phyloP scores from a whole-genome alignment of 53 echinoderm and acorn worm genomes.

The Arbacia lixula region DNA sequence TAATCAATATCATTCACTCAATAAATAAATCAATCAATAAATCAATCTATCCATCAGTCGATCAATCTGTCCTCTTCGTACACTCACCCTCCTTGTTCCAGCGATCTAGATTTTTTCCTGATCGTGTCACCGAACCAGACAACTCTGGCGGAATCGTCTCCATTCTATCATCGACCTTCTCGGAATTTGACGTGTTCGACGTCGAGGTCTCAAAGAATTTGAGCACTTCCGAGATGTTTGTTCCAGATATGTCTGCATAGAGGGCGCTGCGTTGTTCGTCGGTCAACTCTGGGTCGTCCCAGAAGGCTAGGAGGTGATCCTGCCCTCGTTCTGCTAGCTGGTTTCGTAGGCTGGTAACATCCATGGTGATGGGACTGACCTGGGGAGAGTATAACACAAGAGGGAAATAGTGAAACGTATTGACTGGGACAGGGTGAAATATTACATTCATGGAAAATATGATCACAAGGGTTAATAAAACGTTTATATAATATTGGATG shows the following conservation, averaged over 20 bases:
- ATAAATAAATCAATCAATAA: no score
- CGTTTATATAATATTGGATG: no score
- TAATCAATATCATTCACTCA: no score
- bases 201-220: constrained; percentile 75
- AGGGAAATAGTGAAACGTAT: not conserved
- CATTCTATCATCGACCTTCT: constrained; percentile 90
- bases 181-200: constrained; percentile 52
- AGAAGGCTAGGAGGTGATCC: constrained; percentile 92
- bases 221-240: constrained; percentile 75
- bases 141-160: constrained; percentile 88
- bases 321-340: constrained; percentile 78
- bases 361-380: no score
- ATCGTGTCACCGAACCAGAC: constrained; percentile 88
- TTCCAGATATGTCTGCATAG: constrained; percentile 79
- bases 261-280: constrained; percentile 69
- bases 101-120: constrained; percentile 77
- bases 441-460: no score
- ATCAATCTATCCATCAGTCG: not conserved
- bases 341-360: constrained; percentile 70
- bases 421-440: no score
- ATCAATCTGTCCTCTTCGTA: not conserved
- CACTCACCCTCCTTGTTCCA: constrained; percentile 79
- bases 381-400: not conserved
- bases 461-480: no score
- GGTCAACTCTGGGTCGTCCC: constrained; percentile 71